Evolutionary conservation across 2,888 invertebrate species (phyloP).

Genomic region (Leucozona laternaria): DNA sequence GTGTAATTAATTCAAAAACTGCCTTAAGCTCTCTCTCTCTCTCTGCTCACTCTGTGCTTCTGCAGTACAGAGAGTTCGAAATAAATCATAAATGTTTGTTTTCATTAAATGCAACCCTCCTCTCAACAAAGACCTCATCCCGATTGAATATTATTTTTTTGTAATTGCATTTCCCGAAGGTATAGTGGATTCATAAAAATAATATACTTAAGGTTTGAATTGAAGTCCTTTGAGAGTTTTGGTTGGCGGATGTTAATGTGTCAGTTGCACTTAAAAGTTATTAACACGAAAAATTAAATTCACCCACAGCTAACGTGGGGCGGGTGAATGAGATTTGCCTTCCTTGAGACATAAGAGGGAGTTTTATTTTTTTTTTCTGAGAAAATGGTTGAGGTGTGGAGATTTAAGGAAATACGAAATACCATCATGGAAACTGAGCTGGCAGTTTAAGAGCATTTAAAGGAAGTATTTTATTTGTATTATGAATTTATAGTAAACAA

Average conservation of each 20-base stretch:
- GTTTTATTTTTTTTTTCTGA: constrained; percentile 26
- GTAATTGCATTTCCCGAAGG: constrained; percentile 68
- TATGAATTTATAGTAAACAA: no score
- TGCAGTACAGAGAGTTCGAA: constrained; percentile 13
- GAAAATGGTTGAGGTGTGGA: not conserved
- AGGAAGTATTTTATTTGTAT: no score
- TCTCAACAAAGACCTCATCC: constrained; percentile 15
- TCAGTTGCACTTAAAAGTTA: constrained; percentile 67
- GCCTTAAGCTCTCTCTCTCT: constrained; percentile 7
- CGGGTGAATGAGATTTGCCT: constrained; percentile 49
- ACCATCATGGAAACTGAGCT: no score
- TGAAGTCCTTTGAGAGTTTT: constrained; percentile 36
- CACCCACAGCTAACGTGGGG: constrained; percentile 22
- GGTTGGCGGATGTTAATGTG: constrained; percentile 40
- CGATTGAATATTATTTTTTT: constrained; percentile 48
- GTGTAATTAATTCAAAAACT: constrained; percentile 67
- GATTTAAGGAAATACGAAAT: not conserved
- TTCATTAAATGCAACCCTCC: constrained; percentile 61
- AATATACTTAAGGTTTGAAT: constrained; percentile 19
- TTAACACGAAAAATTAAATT: constrained; percentile 39
- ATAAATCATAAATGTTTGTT: constrained; percentile 64
- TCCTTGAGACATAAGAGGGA: constrained; percentile 30
- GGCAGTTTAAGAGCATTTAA: no score
- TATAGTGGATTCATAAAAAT: constrained; percentile 42
- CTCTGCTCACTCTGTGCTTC: not conserved